Evolutionary conservation across 2,888 invertebrate genomes (phyloP).

Genomic region (Apamea monoglypha): DNA sequence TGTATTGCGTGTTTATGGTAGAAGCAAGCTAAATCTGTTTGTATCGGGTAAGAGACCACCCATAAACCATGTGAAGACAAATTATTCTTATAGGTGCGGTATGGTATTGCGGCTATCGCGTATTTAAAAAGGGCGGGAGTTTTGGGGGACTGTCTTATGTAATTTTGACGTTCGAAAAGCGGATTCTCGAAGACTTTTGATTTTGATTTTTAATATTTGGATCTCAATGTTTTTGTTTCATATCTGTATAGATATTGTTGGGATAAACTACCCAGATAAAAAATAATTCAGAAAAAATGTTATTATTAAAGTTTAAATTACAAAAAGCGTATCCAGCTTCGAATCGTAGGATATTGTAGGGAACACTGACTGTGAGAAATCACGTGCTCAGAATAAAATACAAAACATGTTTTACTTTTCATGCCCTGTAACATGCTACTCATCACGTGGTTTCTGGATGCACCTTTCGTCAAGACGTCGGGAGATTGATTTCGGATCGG

Average conservation of each 20-base stretch:
- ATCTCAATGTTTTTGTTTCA: not conserved
- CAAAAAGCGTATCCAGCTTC: not conserved
- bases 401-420: not conserved
- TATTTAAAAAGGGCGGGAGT: not conserved
- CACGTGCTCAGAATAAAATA: not conserved
- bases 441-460: conserved; percentile 38
- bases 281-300: too few species aligned
- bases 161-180: not conserved
- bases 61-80: conserved; percentile 39
- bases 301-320: not conserved
- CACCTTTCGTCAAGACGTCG: conserved; percentile 40
- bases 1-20: conserved; percentile 65
- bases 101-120: not conserved
- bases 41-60: conserved; percentile 56
- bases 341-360: not conserved
- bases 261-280: not conserved
- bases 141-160: not conserved
- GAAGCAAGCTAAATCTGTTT: conserved; percentile 39
- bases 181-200: not conserved
- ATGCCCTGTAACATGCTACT: conserved; percentile 1
- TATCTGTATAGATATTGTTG: not conserved
- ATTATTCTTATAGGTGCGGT: conserved; percentile 1
- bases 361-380: not conserved
- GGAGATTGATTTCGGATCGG: conserved; percentile 62
- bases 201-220: not conserved